Evolutionary conservation across 2,888 invertebrate genomes (phyloP).

Genomic region (Steinernema carpocapsae): DNA sequence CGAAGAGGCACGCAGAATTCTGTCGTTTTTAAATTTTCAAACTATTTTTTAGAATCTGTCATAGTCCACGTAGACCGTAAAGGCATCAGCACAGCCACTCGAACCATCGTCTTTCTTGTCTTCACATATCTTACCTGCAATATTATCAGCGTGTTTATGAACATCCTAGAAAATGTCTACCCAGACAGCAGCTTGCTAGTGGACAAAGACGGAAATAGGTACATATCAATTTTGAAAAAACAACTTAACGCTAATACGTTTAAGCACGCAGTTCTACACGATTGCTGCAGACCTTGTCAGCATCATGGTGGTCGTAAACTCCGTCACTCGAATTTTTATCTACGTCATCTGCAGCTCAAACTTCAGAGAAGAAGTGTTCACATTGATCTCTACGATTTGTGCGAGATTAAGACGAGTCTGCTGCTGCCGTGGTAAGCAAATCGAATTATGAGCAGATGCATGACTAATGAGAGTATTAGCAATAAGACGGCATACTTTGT

Average conservation of each 20-base stretch:
- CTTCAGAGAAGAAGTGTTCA: constrained; percentile 45
- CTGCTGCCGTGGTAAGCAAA: constrained; percentile 4
- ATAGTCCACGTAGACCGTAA: constrained; percentile 51
- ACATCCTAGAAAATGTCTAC: constrained; percentile 58
- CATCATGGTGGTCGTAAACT: constrained; percentile 59
- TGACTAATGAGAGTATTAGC: neutral
- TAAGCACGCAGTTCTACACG: constrained; percentile 62
- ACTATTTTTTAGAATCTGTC: constrained; percentile 52
- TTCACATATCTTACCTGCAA: constrained; percentile 61
- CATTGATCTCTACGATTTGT: neutral
- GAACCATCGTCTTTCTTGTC: constrained; percentile 61
- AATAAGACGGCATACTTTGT: constrained; percentile 10
- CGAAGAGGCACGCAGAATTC: constrained; percentile 48
- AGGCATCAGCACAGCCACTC: constrained; percentile 58
- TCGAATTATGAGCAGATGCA: neutral
- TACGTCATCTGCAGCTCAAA: constrained; percentile 59
- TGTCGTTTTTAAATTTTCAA: neutral
- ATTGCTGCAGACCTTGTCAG: constrained; percentile 57
- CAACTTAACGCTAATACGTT: constrained; percentile 22
- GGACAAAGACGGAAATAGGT: constrained; percentile 60
- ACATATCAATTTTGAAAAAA: neutral
- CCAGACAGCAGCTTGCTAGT: constrained; percentile 53
- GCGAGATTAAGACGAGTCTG: neutral
- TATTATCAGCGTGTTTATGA: constrained; percentile 59
- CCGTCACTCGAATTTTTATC: constrained; percentile 56